phyloP scores from a whole-genome alignment of 2,797 vertebrate species.

The Gastrophryne carolinensis region DNA sequence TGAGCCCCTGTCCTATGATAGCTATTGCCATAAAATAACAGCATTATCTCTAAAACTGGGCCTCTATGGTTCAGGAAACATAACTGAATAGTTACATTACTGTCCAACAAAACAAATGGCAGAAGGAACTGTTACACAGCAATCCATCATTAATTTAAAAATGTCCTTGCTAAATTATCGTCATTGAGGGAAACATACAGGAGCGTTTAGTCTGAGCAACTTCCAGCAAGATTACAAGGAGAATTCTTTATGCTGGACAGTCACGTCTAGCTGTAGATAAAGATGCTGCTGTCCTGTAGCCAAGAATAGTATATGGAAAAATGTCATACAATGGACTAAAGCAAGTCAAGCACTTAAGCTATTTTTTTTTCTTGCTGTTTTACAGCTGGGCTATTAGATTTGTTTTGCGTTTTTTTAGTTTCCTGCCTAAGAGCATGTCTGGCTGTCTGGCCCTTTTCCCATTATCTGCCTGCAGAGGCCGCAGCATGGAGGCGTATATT shows the following conservation, averaged over 20 bases:
- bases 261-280: neutral
- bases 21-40: too few species aligned
- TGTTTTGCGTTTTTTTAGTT: neutral
- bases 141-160: neutral
- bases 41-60: too few species aligned
- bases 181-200: neutral
- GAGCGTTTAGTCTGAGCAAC: neutral
- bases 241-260: constrained; percentile 7
- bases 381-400: constrained; percentile 25
- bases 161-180: neutral
- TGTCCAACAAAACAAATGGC: neutral
- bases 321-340: neutral
- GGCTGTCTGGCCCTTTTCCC: constrained; percentile 3
- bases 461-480: constrained; percentile 2
- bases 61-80: neutral
- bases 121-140: neutral
- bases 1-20: too few species aligned
- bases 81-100: neutral
- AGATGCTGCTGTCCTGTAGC: neutral
- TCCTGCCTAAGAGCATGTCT: constrained; percentile 20
- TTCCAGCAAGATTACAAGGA: neutral
- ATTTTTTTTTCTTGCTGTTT: constrained; percentile 1
- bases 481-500: neutral
- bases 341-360: constrained; percentile 6
- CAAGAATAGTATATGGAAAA: constrained; percentile 4